phyloP scores from a whole-genome alignment of 2,113 vertebrate genomes.

The Picathartes gymnocephalus region DNA sequence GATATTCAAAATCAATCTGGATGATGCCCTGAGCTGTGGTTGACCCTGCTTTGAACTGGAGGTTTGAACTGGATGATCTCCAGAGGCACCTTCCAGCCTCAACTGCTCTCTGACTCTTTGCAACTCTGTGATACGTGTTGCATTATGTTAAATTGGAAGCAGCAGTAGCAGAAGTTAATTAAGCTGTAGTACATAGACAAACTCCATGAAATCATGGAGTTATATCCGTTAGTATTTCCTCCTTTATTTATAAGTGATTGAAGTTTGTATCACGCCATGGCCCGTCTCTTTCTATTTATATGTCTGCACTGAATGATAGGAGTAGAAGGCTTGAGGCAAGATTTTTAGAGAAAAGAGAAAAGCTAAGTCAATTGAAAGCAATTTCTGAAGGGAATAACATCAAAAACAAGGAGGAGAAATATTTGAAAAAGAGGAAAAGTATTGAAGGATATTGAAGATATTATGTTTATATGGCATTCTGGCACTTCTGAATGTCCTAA shows the following conservation, averaged over 20 bases:
- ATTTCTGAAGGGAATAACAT: conserved; percentile 63
- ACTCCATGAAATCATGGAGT: background rate
- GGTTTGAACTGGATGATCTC: background rate
- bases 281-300: background rate
- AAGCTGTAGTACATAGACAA: background rate
- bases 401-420: conserved; percentile 35
- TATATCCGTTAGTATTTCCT: conserved; percentile 23
- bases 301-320: conserved; percentile 40
- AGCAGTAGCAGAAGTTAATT: conserved; percentile 10
- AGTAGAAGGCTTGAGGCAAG: conserved; percentile 43
- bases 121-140: background rate
- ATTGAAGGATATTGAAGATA: conserved; percentile 42
- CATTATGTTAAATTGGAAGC: background rate
- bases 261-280: background rate
- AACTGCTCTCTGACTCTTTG: background rate
- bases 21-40: background rate
- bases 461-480: conserved; percentile 42
- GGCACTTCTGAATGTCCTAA: conserved; percentile 27
- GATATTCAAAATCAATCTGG: background rate
- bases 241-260: background rate
- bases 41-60: background rate
- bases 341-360: conserved; percentile 48
- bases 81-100: background rate
- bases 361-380: conserved; percentile 52
- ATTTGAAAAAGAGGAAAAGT: conserved; percentile 30